These are phyloP conservation scores for Epinephelus awoara DNA, from an alignment of 2,797 vertebrate species.

Conservation along the genomic window DNA sequence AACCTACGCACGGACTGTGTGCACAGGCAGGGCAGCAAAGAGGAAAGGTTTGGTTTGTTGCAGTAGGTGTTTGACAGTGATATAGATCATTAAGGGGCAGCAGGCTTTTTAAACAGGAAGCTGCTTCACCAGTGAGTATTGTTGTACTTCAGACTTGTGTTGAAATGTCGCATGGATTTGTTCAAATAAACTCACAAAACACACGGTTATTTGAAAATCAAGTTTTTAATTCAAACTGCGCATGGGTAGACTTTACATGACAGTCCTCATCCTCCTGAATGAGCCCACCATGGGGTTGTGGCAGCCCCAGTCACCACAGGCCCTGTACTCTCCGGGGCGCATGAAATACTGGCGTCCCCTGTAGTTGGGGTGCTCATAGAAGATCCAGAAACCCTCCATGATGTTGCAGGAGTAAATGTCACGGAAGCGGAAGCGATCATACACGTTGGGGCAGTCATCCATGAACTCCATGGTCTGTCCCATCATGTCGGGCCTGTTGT, in stretches of 20 bases:
- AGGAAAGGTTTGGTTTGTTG: conserved; percentile 25
- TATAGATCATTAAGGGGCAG: neutral
- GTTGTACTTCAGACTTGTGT: neutral
- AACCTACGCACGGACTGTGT: conserved; percentile 31
- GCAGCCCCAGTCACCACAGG: conserved; percentile 85
- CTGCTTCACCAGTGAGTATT: neutral
- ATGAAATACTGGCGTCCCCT: conserved; percentile 87
- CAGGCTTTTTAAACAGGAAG: conserved; percentile 4
- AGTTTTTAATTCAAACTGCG: conserved; percentile 61
- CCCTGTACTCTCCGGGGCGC: conserved; percentile 84
- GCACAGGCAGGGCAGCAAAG: conserved; percentile 7
- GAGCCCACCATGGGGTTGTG: conserved; percentile 85
- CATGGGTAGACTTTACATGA: conserved; percentile 65
- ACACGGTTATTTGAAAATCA: conserved; percentile 49
- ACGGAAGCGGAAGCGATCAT: conserved; percentile 79
- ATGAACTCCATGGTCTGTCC: conserved; percentile 86
- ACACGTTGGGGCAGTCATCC: conserved; percentile 86
- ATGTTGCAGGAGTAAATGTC: conserved; percentile 87
- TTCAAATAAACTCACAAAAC: conserved; percentile 52
- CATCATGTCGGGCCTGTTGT: conserved; percentile 84
- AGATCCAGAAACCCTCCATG: conserved; percentile 86
- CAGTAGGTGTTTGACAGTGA: neutral
- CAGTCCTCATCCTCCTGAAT: conserved; percentile 85
- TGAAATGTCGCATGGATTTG: neutral
- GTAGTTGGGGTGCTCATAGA: conserved; percentile 89